Percentiles rank a stretch among this genome's conserved stretches.
These are phyloP conservation scores for Cephus runcator DNA, from an alignment of 2,888 invertebrate genomes.

Conservation along the genomic window DNA sequence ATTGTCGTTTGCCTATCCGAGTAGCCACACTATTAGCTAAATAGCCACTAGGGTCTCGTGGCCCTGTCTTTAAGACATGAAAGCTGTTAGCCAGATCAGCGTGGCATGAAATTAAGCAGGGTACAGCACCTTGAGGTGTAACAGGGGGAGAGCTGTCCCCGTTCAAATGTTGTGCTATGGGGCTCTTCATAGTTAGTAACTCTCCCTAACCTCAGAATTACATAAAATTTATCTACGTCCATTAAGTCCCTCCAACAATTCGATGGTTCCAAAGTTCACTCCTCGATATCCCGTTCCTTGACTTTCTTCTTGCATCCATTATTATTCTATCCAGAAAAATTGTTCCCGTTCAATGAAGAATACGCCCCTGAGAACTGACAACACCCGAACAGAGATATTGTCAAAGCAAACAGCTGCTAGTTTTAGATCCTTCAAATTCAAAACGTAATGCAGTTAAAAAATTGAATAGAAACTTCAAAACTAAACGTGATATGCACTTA, in stretches of 20 bases:
- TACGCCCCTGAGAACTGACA: neutral
- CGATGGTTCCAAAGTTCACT: neutral
- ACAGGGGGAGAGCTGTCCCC: constrained; percentile 29
- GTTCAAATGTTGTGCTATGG: constrained; percentile 37
- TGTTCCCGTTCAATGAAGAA: neutral
- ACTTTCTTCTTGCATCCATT: neutral
- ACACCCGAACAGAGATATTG: neutral
- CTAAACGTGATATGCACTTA: neutral
- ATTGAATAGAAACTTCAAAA: neutral
- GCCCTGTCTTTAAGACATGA: constrained; percentile 39
- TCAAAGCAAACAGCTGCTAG: neutral
- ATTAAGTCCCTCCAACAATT: neutral
- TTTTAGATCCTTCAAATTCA: neutral
- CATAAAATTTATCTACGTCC: neutral
- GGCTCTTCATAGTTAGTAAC: constrained; percentile 39
- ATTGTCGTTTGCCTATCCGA: constrained; percentile 49
- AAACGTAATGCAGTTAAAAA: neutral
- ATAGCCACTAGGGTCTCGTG: constrained; percentile 39
- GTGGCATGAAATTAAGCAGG: constrained; percentile 31
- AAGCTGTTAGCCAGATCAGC: constrained; percentile 35
- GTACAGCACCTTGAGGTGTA: constrained; percentile 26
- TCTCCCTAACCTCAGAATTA: constrained; percentile 1
- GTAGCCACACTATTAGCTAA: constrained; percentile 41
- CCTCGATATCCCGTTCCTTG: neutral
- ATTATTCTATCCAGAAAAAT: neutral